These are phyloP conservation scores for Leptinotarsa undecemlineata DNA, from an alignment of 1,140 invertebrate species.

Conservation along the genomic window DNA sequence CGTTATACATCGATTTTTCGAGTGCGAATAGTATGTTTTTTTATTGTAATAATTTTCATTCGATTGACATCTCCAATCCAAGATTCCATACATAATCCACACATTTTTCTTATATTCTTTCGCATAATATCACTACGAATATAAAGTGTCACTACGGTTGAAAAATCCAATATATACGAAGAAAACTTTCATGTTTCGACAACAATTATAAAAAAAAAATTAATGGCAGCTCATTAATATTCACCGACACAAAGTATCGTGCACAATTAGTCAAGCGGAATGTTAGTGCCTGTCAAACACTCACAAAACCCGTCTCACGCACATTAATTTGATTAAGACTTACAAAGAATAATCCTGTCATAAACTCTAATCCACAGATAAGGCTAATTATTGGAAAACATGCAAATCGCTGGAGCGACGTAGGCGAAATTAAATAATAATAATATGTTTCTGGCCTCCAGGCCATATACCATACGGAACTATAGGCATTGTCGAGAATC, in stretches of 20 bases:
- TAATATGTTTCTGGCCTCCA: neutral
- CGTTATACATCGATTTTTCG: too few relatives aligned
- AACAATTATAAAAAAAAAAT: neutral
- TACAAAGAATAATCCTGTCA: neutral
- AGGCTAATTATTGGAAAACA: constrained; percentile 9
- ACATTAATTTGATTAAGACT: constrained; percentile 2
- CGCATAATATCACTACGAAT: neutral
- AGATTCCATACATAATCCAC: too few relatives aligned
- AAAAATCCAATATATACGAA: neutral
- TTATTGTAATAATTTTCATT: too few relatives aligned
- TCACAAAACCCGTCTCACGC: constrained; percentile 1
- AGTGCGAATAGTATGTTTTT: too few relatives aligned
- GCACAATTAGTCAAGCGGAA: neutral
- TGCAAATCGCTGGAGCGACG: constrained; percentile 2
- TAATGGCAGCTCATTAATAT: neutral
- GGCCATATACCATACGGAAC: constrained; percentile 10
- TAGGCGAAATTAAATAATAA: constrained; percentile 15
- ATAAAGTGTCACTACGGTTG: neutral
- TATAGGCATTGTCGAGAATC: constrained; percentile 11
- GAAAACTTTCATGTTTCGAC: neutral
- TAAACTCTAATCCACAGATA: constrained; percentile 2
- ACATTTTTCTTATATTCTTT: constrained; percentile 16
- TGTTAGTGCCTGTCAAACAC: neutral
- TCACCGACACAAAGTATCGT: too few relatives aligned
- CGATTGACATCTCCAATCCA: too few relatives aligned